Evolutionary conservation across 2,888 invertebrate species (phyloP).

Genomic region (Sthenelais limicola): DNA sequence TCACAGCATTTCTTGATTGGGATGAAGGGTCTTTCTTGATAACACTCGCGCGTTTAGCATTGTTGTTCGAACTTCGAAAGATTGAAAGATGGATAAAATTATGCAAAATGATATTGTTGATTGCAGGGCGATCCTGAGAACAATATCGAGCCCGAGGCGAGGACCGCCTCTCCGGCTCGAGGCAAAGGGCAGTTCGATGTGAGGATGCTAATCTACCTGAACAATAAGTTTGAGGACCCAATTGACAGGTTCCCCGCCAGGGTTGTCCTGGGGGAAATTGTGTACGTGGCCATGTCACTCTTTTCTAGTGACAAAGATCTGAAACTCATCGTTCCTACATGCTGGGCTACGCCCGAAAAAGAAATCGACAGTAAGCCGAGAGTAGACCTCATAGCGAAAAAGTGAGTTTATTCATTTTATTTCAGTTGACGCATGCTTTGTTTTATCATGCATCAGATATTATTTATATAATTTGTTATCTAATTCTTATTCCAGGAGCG

Average conservation of each 20-base stretch:
- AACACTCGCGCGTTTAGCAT: too few species aligned
- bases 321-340: conserved; percentile 62
- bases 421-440: too few species aligned
- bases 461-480: too few species aligned
- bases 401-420: too few species aligned
- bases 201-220: conserved; percentile 49
- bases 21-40: too few species aligned
- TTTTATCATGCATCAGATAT: too few species aligned
- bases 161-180: conserved; percentile 33
- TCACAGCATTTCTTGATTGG: too few species aligned
- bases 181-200: conserved; percentile 53
- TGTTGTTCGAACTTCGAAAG: conserved; percentile 56
- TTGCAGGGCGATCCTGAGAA: conserved; percentile 34
- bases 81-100: too few species aligned
- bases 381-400: conserved; percentile 60
- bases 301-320: conserved; percentile 56
- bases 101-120: too few species aligned
- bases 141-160: conserved; percentile 35
- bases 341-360: conserved; percentile 59
- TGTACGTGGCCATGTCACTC: conserved; percentile 61
- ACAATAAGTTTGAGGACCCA: conserved; percentile 51
- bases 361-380: conserved; percentile 50
- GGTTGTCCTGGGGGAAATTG: conserved; percentile 60
- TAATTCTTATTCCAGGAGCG: too few species aligned
- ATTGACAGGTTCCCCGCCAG: conserved; percentile 58